phyloP scores from a whole-genome alignment of 2,113 vertebrate genomes.

The Ophiodon elongatus region DNA sequence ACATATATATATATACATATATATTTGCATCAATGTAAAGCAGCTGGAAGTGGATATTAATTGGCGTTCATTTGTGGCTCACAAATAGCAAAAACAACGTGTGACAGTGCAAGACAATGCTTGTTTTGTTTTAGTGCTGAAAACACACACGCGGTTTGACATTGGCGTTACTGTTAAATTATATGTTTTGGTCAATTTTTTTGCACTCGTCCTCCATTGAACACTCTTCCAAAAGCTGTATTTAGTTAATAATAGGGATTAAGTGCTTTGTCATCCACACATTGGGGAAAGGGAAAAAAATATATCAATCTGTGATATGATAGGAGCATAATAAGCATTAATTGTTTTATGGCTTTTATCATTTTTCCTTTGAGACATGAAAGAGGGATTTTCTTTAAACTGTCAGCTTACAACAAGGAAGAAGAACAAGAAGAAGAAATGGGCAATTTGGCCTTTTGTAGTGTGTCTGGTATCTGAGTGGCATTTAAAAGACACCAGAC shows the following conservation, averaged over 20 bases:
- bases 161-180: background rate
- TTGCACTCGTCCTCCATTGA: background rate
- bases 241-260: constrained; percentile 33
- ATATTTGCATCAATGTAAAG: background rate
- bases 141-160: background rate
- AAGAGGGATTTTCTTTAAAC: constrained; percentile 24
- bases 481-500: constrained; percentile 70
- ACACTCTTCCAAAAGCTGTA: background rate
- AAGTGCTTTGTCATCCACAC: constrained; percentile 28
- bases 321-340: constrained; percentile 15
- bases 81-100: background rate
- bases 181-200: constrained; percentile 4
- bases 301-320: constrained; percentile 14
- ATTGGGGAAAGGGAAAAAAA: background rate
- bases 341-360: constrained; percentile 12
- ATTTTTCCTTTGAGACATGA: constrained; percentile 15
- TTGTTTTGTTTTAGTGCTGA: background rate
- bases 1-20: background rate
- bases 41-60: background rate
- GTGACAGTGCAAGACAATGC: background rate
- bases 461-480: constrained; percentile 57
- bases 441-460: constrained; percentile 18
- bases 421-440: constrained; percentile 14
- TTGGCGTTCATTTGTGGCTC: background rate
- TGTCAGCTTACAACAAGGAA: constrained; percentile 5